phyloP scores from a whole-genome alignment of 2,888 invertebrate genomes.

The Drosophila algonquin region DNA sequence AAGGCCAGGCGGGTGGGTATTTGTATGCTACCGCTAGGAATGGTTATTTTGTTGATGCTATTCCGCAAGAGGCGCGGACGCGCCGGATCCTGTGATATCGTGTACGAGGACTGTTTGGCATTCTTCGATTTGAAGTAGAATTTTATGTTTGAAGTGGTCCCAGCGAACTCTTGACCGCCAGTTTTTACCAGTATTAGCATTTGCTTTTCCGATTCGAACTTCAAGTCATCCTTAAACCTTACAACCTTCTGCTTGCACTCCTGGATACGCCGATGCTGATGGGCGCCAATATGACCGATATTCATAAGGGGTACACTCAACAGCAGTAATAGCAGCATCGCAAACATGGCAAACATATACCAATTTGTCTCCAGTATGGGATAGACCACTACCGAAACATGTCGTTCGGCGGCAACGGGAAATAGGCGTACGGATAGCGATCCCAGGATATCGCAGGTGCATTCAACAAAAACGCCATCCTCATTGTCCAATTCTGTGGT shows the following conservation, averaged over 20 bases:
- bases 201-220: not conserved
- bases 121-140: slow-evolving; percentile 34
- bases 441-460: slow-evolving; percentile 33
- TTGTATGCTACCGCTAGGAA: slow-evolving; percentile 7
- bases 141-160: slow-evolving; percentile 43
- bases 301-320: not conserved
- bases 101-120: slow-evolving; percentile 2
- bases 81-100: slow-evolving; percentile 37
- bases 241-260: not conserved
- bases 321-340: not conserved
- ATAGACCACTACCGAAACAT: not conserved
- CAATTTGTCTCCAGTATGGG: slow-evolving; percentile 5
- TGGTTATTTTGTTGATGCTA: slow-evolving; percentile 15
- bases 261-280: not conserved
- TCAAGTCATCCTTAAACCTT: not conserved
- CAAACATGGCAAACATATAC: slow-evolving; percentile 3
- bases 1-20: slow-evolving; percentile 45
- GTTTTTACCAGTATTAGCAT: slow-evolving; percentile 34
- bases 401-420: slow-evolving; percentile 13
- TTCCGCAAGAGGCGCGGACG: slow-evolving; percentile 27
- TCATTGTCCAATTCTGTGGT: slow-evolving; percentile 19
- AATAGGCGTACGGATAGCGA: slow-evolving; percentile 36
- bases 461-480: slow-evolving; percentile 5
- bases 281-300: not conserved
- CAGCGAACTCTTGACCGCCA: slow-evolving; percentile 43